Evolutionary conservation across 2,797 vertebrate genomes (phyloP), one percentile per base, ranked within the genome.

Genomic region (Alcedo atthis): DNA sequence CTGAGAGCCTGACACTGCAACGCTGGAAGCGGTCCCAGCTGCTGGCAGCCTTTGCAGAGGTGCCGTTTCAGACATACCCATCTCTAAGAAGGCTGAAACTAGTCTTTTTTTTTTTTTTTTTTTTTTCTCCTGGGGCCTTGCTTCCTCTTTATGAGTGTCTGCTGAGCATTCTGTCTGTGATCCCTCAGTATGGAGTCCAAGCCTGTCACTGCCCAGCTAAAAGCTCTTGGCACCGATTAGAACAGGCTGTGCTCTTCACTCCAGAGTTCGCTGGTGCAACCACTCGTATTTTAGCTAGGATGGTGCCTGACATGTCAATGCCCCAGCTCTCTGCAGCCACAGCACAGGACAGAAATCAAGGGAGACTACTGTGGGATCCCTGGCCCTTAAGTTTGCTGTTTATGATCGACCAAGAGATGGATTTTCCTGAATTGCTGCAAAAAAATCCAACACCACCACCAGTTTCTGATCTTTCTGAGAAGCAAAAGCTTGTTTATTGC

Each of bases 1-100:
- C 5, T 0, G 0, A 77, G 35, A 69, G 9, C 0, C 0, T 2
- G 18, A 58, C 57, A 26, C 22, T 0, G 0, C n/a, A 5, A 19
- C 0, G 0, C 32, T 37, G 42, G 37, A 37, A 79, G 24, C 0
- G 0, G 8, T 30, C 51, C 59, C 0, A 0, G 28, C 58, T 58
- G 59, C 48, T 1, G 0, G 10, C 26, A 37, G 24, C 37, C 3
- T 75, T 51, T 49, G 35, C 5, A 3, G 66, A 81, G 35, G 43
- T 25, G 35, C 55, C 4, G 0, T 18, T 64, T 75, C 67, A 35
- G 40, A 78, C 30, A 30, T 26, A 10, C 6, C 13, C 30, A 48
- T 16, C 24, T 42, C 35, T 21, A 32, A 43, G 16, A 54, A 25
- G 58, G 21, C 8, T 59, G 30, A 67, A 35, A 61, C 2, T 6